Conservation (phyloP, 2,888 invertebrate genomes). For the Eutolmus rufibarbis region DNA sequence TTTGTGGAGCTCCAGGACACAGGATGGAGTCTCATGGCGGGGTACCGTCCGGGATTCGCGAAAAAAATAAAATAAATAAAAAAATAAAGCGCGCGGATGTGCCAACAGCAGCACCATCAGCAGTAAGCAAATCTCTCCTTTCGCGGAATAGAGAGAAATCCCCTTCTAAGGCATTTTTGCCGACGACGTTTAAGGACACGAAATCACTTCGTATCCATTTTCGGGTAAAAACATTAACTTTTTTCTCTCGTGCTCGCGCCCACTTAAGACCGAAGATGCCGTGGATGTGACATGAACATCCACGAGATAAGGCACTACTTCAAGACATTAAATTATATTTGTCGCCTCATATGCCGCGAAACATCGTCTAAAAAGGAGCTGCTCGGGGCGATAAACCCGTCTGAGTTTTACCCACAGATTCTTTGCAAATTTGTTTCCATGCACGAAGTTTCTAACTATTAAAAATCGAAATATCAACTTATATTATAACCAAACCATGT, state of each 20-base stretch:
- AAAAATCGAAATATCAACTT: neutral
- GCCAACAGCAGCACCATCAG: neutral
- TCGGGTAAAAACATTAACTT: conserved; percentile 1
- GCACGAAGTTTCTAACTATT: neutral
- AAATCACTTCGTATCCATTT: neutral
- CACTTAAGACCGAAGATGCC: neutral
- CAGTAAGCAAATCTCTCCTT: neutral
- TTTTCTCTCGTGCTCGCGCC: neutral
- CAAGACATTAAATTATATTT: conserved; percentile 28
- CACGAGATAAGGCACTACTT: conserved; percentile 23
- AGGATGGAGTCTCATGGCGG: neutral
- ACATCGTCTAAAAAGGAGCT: neutral
- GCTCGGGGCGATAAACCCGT: neutral
- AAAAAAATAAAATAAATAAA: neutral
- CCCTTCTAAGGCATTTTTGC: conserved; percentile 1
- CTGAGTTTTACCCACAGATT: neutral
- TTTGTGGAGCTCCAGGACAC: neutral
- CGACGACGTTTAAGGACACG: neutral
- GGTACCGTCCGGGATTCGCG: neutral
- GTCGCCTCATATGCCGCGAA: neutral
- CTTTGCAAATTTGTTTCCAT: neutral
- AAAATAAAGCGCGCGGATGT: neutral
- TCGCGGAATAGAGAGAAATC: conserved; percentile 3
- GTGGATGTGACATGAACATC: neutral
- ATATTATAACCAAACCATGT: no score